phyloP scores from a whole-genome alignment of 1,140 invertebrate species.

The Micrasema minimum region DNA sequence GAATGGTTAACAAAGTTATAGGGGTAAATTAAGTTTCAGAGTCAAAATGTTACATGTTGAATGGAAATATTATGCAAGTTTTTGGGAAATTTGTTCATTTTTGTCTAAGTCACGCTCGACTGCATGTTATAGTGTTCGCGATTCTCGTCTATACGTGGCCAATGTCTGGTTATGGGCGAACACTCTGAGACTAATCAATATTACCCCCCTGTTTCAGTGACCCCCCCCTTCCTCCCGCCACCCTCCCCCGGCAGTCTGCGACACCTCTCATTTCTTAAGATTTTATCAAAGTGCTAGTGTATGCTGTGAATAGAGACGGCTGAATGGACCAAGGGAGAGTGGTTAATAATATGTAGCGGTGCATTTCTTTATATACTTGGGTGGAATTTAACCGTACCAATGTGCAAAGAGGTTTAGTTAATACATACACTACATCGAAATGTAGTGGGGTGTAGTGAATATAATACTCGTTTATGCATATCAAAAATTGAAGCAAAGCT shows the following conservation, averaged over 20 bases:
- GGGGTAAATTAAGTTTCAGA: not conserved
- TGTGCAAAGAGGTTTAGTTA: too few relatives aligned
- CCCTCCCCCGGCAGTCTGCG: slow-evolving; percentile 36
- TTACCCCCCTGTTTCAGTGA: slow-evolving; percentile 45
- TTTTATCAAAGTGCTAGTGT: slow-evolving; percentile 45
- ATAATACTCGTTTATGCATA: too few relatives aligned
- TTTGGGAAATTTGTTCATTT: not conserved
- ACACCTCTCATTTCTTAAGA: slow-evolving; percentile 55
- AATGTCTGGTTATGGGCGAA: slow-evolving; percentile 49
- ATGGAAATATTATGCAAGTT: not conserved
- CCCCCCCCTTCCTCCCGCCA: slow-evolving; percentile 14
- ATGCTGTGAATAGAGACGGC: slow-evolving; percentile 28
- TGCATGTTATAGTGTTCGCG: not conserved
- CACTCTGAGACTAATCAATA: slow-evolving; percentile 54
- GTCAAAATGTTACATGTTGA: not conserved
- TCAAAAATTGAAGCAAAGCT: too few relatives aligned
- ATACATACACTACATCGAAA: too few relatives aligned
- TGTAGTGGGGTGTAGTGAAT: too few relatives aligned
- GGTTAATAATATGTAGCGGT: too few relatives aligned
- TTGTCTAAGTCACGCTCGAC: not conserved
- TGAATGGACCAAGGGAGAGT: slow-evolving; percentile 1
- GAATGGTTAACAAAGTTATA: not conserved
- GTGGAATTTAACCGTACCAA: too few relatives aligned
- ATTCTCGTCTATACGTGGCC: slow-evolving; percentile 33
- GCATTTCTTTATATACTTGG: too few relatives aligned